Evolutionary conservation across 2,113 vertebrate species (phyloP).

Genomic region (Hystrix brachyura): DNA sequence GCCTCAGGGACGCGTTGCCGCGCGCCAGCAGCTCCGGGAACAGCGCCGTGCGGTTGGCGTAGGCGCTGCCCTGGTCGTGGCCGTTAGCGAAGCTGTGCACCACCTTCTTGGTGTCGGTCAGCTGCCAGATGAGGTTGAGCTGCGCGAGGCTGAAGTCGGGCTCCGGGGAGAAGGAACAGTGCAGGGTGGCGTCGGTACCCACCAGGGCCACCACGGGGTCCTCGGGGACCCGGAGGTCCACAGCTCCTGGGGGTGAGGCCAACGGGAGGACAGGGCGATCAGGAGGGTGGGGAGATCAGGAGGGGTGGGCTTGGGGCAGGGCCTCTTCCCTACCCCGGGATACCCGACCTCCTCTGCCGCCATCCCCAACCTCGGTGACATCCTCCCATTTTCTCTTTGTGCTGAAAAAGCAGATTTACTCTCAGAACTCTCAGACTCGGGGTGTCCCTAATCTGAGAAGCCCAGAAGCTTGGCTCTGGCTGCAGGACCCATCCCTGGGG

Average conservation of each 20-base stretch:
- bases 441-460: background rate
- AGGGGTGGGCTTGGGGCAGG: too few relatives aligned
- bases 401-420: background rate
- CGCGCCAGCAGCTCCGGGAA: conserved; percentile 89
- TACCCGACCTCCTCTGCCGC: background rate
- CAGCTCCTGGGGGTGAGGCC: conserved; percentile 81
- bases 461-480: background rate
- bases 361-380: background rate
- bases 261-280: background rate
- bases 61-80: conserved; percentile 91
- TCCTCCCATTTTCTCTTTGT: background rate
- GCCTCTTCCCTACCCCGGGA: background rate
- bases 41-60: conserved; percentile 92
- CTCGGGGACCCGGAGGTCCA: conserved; percentile 92
- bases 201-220: conserved; percentile 94
- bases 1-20: conserved; percentile 93
- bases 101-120: conserved; percentile 94
- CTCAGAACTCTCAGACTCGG: background rate
- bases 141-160: conserved; percentile 90
- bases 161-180: conserved; percentile 91
- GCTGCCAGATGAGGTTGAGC: conserved; percentile 96
- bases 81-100: conserved; percentile 91
- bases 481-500: background rate
- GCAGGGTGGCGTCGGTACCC: conserved; percentile 88
- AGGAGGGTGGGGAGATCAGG: background rate